Conservation (phyloP, 1,140 invertebrate genomes). For the Ptiloglossa arizonensis region DNA sequence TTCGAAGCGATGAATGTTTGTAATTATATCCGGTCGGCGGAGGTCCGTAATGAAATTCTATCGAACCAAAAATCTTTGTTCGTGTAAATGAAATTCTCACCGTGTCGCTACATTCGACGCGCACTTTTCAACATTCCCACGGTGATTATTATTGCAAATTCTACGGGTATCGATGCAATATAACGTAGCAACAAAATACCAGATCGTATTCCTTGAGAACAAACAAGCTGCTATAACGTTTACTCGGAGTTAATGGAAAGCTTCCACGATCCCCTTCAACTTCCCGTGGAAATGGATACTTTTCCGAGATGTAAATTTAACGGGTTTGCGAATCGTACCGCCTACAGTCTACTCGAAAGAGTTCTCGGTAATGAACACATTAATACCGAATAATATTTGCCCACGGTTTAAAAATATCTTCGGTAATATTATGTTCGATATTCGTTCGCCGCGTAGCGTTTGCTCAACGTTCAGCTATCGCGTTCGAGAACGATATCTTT, state of each 20-base stretch:
- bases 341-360: neutral
- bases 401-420: neutral
- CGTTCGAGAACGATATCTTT: neutral
- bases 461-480: neutral
- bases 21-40: too few species aligned
- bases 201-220: neutral
- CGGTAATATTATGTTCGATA: neutral
- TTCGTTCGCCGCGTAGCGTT: neutral
- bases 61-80: too few species aligned
- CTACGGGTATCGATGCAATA: too few species aligned
- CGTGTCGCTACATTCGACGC: too few species aligned
- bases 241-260: neutral
- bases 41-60: too few species aligned
- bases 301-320: neutral
- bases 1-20: too few species aligned
- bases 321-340: neutral
- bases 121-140: too few species aligned
- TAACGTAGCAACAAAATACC: neutral
- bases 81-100: too few species aligned
- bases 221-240: neutral
- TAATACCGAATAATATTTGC: constrained; percentile 1
- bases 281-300: neutral
- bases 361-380: neutral
- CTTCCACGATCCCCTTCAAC: neutral
- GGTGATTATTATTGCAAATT: too few species aligned